Evolutionary conservation across 2,888 invertebrate species (phyloP).

Genomic region (Drosophila colorata): DNA sequence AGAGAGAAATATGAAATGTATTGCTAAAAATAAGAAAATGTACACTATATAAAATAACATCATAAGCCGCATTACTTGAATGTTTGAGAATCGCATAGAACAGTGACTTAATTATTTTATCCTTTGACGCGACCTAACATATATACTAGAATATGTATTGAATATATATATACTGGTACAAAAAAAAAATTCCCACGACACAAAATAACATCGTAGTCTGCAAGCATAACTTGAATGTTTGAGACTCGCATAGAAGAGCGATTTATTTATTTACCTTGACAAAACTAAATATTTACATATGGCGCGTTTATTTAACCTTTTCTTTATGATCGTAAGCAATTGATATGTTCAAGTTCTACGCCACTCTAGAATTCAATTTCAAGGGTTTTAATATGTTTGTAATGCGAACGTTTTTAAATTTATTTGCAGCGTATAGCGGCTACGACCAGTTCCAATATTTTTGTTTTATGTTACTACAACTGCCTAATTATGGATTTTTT

Average conservation of each 20-base stretch:
- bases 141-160: too few relatives aligned
- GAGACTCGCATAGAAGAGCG: too few relatives aligned
- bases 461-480: conserved; percentile 21
- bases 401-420: conserved; percentile 11
- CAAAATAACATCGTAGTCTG: too few relatives aligned
- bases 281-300: background rate
- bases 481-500: conserved; percentile 46
- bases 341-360: conserved; percentile 15
- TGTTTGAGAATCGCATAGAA: too few relatives aligned
- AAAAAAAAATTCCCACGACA: too few relatives aligned
- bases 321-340: conserved; percentile 8
- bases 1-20: background rate
- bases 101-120: background rate
- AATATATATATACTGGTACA: too few relatives aligned
- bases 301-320: conserved; percentile 8
- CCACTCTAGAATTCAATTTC: conserved; percentile 5
- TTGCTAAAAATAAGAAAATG: too few relatives aligned
- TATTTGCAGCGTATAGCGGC: conserved; percentile 32
- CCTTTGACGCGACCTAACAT: too few relatives aligned
- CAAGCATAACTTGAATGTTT: too few relatives aligned
- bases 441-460: conserved; percentile 35
- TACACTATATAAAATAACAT: too few relatives aligned
- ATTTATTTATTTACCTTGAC: background rate
- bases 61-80: too few relatives aligned
- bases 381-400: background rate